Base-by-base conservation (phyloP, 2,113 vertebrate genomes). In the Scomber japonicus region DNA sequence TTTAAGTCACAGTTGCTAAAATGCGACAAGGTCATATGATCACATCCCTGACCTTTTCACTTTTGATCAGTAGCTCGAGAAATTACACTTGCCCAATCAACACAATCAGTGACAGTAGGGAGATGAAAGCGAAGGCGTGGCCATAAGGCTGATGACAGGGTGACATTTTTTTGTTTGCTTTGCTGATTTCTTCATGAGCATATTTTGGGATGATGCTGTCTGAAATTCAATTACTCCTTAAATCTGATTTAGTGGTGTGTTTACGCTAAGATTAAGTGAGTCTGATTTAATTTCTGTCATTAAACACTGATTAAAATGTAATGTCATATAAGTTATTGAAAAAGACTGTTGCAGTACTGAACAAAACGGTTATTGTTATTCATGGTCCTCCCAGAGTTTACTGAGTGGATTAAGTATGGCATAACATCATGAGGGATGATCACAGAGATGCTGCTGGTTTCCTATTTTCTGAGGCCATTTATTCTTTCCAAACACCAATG, bases 381-480 rank as follows among this genome's bases (percentile, higher is more conserved):
- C 10, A 21, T 55, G 44, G 24, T 78, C 31, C 51, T 66, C 19
- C 19, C 44, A 40, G 59, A 82, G 44, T 65, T 77, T 62, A 49
- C 19, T 53, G 3, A 5, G 45, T 74, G 49, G 31, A 40, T 40
- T 62, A 63, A 85, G 78, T 31, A 66, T 11, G 24, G 81, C 56
- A 79, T 6, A 62, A 57, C 24, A 81, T 27, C 62, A 21, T 73
- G 69, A 82, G 46, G 24, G 69, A 82, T 53, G 75, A 80, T 65
- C 17, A 45, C 30, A 46, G 56, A 67, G 53, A 83, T 78, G 67
- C 46, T 46, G 56, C 79, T 78, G 50, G 27, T 60, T 65, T 87
- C 61, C 64, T 55, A 56, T 35, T 69, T 80, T 86, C 50, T 71
- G n/a, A 68, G 78, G 21, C 46, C 55, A 77, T 76, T 75, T 48